Percentiles rank a stretch among this genome's conserved stretches.
Evolutionary conservation across 2,113 vertebrate species (phyloP).

Genomic region (Oreocharis arfaki): DNA sequence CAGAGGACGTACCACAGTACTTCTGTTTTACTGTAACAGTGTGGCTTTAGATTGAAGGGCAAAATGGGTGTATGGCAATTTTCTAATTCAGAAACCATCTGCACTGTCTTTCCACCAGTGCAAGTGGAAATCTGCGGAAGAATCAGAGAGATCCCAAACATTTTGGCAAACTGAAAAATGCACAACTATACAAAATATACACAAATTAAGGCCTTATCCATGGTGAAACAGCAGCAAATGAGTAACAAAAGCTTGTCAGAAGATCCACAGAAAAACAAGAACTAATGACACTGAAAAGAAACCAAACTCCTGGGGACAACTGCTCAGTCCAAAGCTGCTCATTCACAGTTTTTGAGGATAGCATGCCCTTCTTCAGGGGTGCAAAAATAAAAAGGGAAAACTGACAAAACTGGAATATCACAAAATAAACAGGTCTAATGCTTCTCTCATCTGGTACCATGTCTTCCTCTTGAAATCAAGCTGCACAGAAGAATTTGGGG

Average conservation of each 20-base stretch:
- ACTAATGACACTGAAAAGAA: background rate
- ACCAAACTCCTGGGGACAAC: rapidly evolving
- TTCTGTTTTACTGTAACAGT: background rate
- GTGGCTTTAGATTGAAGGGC: background rate
- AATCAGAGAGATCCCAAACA: background rate
- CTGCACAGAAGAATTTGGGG: background rate
- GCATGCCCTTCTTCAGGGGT: background rate
- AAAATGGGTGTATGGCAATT: background rate
- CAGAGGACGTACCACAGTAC: background rate
- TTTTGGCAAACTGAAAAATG: background rate
- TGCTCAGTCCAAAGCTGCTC: background rate
- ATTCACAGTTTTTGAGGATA: background rate
- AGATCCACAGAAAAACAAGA: background rate
- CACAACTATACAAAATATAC: background rate
- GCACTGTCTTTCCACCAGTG: background rate
- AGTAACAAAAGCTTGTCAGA: background rate
- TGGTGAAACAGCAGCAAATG: background rate
- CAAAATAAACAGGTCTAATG: background rate
- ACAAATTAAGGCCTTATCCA: background rate
- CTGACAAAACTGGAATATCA: background rate
- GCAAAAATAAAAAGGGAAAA: background rate
- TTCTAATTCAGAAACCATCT: background rate
- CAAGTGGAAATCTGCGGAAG: background rate
- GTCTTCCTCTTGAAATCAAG: background rate
- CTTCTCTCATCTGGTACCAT: rapidly evolving